Evolutionary conservation across 2,797 vertebrate genomes (phyloP), one percentile per base, ranked within the genome.

Genomic region (Enteromius anoplus): DNA sequence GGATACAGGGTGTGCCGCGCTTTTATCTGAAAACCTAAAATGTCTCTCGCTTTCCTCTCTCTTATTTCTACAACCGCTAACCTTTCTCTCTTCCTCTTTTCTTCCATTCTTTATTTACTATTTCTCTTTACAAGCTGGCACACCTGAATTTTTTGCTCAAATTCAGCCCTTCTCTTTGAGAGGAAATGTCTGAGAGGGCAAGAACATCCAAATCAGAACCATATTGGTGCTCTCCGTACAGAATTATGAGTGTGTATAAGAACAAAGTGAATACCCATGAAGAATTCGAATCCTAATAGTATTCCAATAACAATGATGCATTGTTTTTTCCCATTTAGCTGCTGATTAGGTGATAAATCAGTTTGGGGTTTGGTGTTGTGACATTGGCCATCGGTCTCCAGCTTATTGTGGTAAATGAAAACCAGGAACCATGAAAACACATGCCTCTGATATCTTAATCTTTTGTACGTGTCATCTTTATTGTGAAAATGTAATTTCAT

Each of bases 1-100:
- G 94, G 94, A 94, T 94, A 95, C 95, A 93, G 94, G 95, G 95
- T 94, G 92, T 92, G 93, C 93, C 92, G 94, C 93, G 93, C 95
- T 96, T 96, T 97, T 94, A 96, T 96, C 94, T 94, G 92, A 93
- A 94, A 92, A 93, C 93, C 94, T 76, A 76, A 82, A 82, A 72
- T 75, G 84, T 29, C 80, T 49, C 49, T 66, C 65, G 19, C 69
- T 64, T 53, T 66, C 70, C 45, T 64, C 58, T 80, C 72, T 69
- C 29, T 71, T 68, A 62, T 72, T 77, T 81, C 58, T 15, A 55
- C 64, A 65, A 29, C 80, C 75, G 68, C 77, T 84, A 80, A 65
- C 47, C 75, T 75, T 71, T 73, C 55, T 85, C 40, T 80, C 70
- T 82, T n/a, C 62, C n/a, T 71, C 47, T 71, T 60, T 71, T 70